These are phyloP conservation scores for Semicossyphus pulcher DNA, from an alignment of 2,113 vertebrate genomes.

Conservation along the genomic window DNA sequence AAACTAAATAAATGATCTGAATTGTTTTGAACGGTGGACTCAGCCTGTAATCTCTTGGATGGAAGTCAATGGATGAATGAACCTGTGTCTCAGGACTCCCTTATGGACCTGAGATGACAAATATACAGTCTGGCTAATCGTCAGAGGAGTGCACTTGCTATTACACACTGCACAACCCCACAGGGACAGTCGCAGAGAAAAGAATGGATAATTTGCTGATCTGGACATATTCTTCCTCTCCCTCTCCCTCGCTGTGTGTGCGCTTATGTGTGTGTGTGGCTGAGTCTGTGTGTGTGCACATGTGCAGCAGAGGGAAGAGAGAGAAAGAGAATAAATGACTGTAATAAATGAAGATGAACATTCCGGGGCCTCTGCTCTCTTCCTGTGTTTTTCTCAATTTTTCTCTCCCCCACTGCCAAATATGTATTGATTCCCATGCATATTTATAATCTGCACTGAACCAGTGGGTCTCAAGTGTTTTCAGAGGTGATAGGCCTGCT, in stretches of 20 bases:
- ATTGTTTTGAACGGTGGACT: slow-evolving; percentile 13
- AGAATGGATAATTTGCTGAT: slow-evolving; percentile 80
- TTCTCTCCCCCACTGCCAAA: slow-evolving; percentile 73
- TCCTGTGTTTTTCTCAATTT: slow-evolving; percentile 65
- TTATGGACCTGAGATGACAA: slow-evolving; percentile 62
- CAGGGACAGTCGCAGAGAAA: slow-evolving; percentile 57
- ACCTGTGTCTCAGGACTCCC: slow-evolving; percentile 35
- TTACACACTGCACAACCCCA: slow-evolving; percentile 63
- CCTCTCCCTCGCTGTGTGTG: slow-evolving; percentile 35
- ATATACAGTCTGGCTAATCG: slow-evolving; percentile 64
- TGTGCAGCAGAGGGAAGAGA: slow-evolving; percentile 40
- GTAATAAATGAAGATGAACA: slow-evolving; percentile 81
- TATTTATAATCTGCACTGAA: slow-evolving; percentile 76
- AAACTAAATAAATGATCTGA: slow-evolving; percentile 18
- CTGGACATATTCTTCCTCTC: slow-evolving; percentile 64
- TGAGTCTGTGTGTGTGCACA: slow-evolving; percentile 17
- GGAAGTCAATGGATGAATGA: slow-evolving; percentile 56
- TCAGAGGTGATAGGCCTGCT: slow-evolving; percentile 68
- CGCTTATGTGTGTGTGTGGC: not conserved
- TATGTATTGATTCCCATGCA: slow-evolving; percentile 82
- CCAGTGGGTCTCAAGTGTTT: slow-evolving; percentile 70
- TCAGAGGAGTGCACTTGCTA: slow-evolving; percentile 59
- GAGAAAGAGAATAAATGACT: slow-evolving; percentile 76
- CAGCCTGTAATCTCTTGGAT: slow-evolving; percentile 2
- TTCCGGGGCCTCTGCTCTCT: slow-evolving; percentile 57